Evolutionary conservation across 2,113 vertebrate genomes (phyloP).

Genomic region (Ceyx margarethae): DNA sequence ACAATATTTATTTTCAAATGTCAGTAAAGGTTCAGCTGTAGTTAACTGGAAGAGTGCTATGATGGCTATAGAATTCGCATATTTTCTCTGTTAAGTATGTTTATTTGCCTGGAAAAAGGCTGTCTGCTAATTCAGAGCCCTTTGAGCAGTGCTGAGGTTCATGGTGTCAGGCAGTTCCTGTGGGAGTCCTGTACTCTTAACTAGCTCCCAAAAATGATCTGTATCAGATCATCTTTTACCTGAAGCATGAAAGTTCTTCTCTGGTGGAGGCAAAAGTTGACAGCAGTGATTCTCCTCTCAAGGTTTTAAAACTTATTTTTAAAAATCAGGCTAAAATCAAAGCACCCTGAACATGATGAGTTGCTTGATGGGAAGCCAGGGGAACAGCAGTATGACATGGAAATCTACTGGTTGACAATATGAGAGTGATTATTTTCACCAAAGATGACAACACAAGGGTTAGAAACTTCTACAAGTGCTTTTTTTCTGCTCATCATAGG

Average conservation of each 20-base stretch:
- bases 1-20: neutral
- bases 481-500: neutral
- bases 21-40: neutral
- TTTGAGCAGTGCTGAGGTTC: neutral
- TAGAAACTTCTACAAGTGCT: neutral
- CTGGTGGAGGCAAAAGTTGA: neutral
- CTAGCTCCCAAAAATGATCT: neutral
- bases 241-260: neutral
- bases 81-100: neutral
- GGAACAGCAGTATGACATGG: neutral
- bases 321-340: neutral
- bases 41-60: neutral
- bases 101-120: neutral
- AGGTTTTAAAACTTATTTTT: neutral
- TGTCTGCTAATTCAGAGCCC: neutral
- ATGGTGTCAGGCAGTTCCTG: neutral
- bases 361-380: constrained; percentile 3
- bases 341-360: neutral
- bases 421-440: neutral
- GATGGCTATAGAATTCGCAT: neutral
- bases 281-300: neutral
- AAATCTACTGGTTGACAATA: neutral
- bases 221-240: neutral
- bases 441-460: neutral
- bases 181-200: neutral